Conservation (phyloP, 2,797 vertebrate species). For the Tenualosa ilisha region DNA sequence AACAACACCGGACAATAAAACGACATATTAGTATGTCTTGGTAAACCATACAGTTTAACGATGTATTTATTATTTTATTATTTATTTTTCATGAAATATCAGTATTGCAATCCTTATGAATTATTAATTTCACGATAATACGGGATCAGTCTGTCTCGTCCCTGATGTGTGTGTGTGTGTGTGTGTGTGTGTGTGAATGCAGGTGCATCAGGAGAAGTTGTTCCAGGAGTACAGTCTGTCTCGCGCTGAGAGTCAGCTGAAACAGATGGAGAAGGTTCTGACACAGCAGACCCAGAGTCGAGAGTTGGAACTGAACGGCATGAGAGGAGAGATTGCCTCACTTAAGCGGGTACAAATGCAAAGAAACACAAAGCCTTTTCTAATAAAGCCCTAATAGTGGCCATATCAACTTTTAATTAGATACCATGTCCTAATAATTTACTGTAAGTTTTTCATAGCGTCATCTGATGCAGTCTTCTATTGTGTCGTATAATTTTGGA, state of each 20-base stretch:
- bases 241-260: constrained; percentile 79
- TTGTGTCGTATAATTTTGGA: background rate
- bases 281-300: constrained; percentile 86
- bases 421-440: background rate
- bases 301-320: constrained; percentile 80
- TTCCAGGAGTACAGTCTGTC: constrained; percentile 87
- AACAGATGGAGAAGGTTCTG: constrained; percentile 87
- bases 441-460: too few relatives aligned
- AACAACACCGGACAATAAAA: too few relatives aligned
- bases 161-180: constrained; percentile 1
- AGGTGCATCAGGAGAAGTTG: constrained; percentile 88
- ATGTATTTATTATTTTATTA: too few relatives aligned
- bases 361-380: background rate
- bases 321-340: constrained; percentile 81
- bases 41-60: too few relatives aligned
- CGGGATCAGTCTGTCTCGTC: too few relatives aligned
- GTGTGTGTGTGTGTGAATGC: constrained; percentile 25
- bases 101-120: too few relatives aligned
- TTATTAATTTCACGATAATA: too few relatives aligned
- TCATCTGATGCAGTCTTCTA: too few relatives aligned
- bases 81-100: too few relatives aligned
- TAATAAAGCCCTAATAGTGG: background rate
- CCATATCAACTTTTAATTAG: background rate
- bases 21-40: too few relatives aligned
- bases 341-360: constrained; percentile 69